These are phyloP conservation scores for Cyaniris semiargus DNA, from an alignment of 2,888 invertebrate species.

Conservation along the genomic window DNA sequence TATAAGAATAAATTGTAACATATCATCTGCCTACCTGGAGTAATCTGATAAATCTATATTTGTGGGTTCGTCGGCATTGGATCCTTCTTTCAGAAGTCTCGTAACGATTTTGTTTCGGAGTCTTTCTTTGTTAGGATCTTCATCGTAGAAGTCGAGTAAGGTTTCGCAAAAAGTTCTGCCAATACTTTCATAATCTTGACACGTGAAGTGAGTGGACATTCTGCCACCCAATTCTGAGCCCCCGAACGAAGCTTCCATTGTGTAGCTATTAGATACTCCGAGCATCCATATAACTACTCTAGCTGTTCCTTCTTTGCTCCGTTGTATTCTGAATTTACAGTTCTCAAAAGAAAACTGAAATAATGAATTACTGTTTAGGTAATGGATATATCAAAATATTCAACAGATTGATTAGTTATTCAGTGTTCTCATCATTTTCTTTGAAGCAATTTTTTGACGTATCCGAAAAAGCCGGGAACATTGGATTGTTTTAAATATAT, in stretches of 20 bases:
- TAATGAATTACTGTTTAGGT: conserved; percentile 9
- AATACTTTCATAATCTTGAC: conserved; percentile 83
- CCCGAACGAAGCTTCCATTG: conserved; percentile 96
- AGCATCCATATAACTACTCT: conserved; percentile 97
- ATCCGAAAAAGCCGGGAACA: neutral
- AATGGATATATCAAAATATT: neutral
- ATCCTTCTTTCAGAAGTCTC: conserved; percentile 89
- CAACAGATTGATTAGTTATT: too few species aligned
- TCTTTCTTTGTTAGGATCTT: conserved; percentile 90
- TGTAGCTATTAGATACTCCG: conserved; percentile 96
- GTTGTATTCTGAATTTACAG: conserved; percentile 96
- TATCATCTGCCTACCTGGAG: conserved; percentile 82
- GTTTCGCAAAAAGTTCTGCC: conserved; percentile 96
- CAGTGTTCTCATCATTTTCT: neutral
- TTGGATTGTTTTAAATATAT: neutral
- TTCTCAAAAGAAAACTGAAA: conserved; percentile 94
- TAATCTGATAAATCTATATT: conserved; percentile 93
- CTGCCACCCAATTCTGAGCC: conserved; percentile 92
- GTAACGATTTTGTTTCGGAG: conserved; percentile 89
- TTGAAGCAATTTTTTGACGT: too few species aligned
- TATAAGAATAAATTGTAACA: neutral
- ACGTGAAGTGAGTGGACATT: conserved; percentile 91
- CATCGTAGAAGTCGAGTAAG: conserved; percentile 93
- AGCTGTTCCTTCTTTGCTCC: conserved; percentile 96
- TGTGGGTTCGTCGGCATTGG: conserved; percentile 92